Base-by-base conservation (phyloP, 2,113 vertebrate genomes). In the Camelus bactrianus region DNA sequence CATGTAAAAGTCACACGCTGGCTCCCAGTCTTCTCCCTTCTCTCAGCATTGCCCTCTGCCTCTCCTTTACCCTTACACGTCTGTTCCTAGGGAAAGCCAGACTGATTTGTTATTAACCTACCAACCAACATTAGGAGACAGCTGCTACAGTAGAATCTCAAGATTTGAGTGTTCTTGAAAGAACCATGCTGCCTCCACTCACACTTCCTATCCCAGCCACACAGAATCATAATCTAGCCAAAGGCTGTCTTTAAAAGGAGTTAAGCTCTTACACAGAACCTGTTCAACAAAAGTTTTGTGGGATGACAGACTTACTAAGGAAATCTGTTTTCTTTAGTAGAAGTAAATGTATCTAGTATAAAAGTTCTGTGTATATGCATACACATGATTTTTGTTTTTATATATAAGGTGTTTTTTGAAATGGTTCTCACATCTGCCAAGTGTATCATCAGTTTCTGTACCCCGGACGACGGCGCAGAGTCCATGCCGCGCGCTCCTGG, bases 11-110 rank as follows among this genome's bases (percentile, higher is more conserved):
- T 7, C 16, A 1, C 50, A 6, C 4, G 2, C 50, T 0, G 22
- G 5, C 52, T 82, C 4, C 8, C 22, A 20, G 10, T n/a, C 20
- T 8, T 11, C 8, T 38, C 52, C 83, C 3, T 26, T 22, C 52
- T 69, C 38, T 20, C 20, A 0, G 24, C 38, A 8, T 1, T 13
- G n/a, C 26, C 50, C 28, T 38, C 58, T 42, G 20, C 35, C 52
- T 26, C 62, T n/a, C 20, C 3, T 6, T 19, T 8, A 11, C 32
- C 26, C 15, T 22, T 13, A 8, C 35, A 26, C 0, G 0, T 0
- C 0, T 28, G 38, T 32, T 17, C 52, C 48, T 72, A 6, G 79
- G 48, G 52, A 56, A 79, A 8, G 30, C 28, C 3, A 17, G 6
- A 17, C n/a, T 0, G 9, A 5, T 15, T 19, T 26, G 32, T 22